Evolutionary conservation across 2,113 vertebrate species (phyloP).

Genomic region (Solenodon paradoxus): DNA sequence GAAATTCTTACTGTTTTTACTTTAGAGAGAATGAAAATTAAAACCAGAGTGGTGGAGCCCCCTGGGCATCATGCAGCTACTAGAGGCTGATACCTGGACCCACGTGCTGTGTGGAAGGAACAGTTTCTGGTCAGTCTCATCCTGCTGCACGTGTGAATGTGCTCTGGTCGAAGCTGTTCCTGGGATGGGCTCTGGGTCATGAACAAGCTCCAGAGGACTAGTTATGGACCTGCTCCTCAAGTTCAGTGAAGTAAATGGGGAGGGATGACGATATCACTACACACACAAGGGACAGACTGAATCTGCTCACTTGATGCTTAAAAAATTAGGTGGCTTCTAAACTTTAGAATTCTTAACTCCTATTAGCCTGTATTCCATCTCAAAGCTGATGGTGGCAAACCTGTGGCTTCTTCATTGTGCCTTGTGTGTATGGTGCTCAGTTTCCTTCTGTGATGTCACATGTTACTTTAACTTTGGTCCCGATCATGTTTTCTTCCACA

Average conservation of each 20-base stretch:
- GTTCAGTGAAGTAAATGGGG: background rate
- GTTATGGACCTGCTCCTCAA: background rate
- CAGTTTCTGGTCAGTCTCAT: background rate
- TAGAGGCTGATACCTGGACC: background rate
- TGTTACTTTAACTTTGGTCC: background rate
- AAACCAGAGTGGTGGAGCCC: background rate
- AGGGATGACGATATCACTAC: background rate
- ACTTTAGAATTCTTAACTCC: background rate
- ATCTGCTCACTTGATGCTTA: background rate
- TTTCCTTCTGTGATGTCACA: background rate
- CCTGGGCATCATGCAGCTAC: background rate
- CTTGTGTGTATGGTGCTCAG: background rate
- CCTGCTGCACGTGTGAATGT: background rate
- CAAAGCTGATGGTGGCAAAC: accelerated
- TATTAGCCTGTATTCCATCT: background rate
- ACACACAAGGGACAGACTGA: background rate
- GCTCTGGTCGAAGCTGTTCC: background rate
- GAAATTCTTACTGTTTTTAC: background rate
- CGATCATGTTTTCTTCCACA: background rate
- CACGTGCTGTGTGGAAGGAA: background rate
- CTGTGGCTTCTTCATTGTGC: background rate
- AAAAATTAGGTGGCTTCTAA: background rate
- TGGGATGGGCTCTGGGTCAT: background rate
- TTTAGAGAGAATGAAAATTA: background rate
- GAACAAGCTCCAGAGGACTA: background rate